Evolutionary conservation across 2,113 vertebrate species (phyloP).

Genomic region (Alligator sinensis): DNA sequence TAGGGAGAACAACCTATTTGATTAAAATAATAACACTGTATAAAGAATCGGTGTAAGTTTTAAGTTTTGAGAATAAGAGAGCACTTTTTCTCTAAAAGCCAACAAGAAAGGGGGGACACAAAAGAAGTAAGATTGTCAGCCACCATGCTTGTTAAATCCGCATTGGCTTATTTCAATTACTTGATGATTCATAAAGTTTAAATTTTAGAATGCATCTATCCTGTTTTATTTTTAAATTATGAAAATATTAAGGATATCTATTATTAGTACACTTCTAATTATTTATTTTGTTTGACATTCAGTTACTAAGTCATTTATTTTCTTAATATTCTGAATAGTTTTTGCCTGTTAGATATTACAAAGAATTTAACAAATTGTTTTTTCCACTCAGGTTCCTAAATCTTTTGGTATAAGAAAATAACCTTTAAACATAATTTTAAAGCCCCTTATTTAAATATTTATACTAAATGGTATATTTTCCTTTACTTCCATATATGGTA

Average conservation of each 20-base stretch:
- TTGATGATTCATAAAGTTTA: neutral
- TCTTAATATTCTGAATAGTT: constrained; percentile 8
- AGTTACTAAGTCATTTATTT: neutral
- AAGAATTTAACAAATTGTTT: neutral
- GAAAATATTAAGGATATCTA: constrained; percentile 13
- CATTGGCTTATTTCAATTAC: neutral
- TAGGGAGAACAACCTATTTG: neutral
- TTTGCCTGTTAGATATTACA: neutral
- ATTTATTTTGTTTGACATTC: constrained; percentile 6
- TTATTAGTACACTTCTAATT: constrained; percentile 51
- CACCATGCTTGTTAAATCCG: neutral
- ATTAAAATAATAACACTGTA: neutral
- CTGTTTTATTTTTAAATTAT: neutral
- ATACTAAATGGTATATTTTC: neutral
- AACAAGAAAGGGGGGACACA: neutral
- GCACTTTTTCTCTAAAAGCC: neutral
- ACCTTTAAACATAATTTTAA: constrained; percentile 28
- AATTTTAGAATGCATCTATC: constrained; percentile 4
- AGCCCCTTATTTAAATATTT: neutral
- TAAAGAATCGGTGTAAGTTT: neutral
- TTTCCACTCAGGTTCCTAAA: constrained; percentile 39
- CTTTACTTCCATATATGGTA: constrained; percentile 3
- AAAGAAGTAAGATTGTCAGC: constrained; percentile 8
- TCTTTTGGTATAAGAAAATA: neutral
- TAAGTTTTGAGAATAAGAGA: neutral